These are phyloP conservation scores for Phataginus tetradactyla DNA, from an alignment of 2,797 vertebrate genomes.

Conservation along the genomic window DNA sequence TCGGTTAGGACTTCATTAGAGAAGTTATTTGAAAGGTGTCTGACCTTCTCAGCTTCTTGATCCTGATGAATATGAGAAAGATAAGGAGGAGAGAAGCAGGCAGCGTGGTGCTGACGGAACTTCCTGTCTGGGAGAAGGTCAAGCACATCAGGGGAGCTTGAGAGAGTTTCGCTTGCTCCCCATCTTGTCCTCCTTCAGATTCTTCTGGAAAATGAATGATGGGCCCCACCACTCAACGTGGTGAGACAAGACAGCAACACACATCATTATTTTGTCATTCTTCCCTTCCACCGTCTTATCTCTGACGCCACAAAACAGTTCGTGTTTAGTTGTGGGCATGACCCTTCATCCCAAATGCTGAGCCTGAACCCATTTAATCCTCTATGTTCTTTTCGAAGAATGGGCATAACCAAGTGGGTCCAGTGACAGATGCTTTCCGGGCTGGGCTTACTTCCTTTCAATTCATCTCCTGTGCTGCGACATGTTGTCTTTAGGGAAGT, in stretches of 20 bases:
- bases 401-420: not conserved
- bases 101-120: not conserved
- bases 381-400: constrained; percentile 16
- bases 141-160: not conserved
- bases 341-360: not conserved
- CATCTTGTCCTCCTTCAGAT: not conserved
- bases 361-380: constrained; percentile 48
- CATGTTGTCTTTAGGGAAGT: constrained; percentile 32
- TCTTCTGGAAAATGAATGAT: not conserved
- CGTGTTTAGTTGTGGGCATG: not conserved
- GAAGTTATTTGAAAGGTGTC: not conserved
- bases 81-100: not conserved
- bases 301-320: not conserved
- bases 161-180: not conserved
- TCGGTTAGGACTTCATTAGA: not conserved
- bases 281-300: not conserved
- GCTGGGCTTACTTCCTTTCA: constrained; percentile 56
- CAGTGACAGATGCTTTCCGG: constrained; percentile 22
- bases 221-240: not conserved
- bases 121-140: not conserved
- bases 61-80: not conserved
- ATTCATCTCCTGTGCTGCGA: constrained; percentile 54
- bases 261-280: not conserved
- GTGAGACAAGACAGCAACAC: not conserved
- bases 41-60: not conserved